These are phyloP conservation scores for Hyperoodon ampullatus DNA, from an alignment of 2,113 vertebrate species.

Conservation along the genomic window DNA sequence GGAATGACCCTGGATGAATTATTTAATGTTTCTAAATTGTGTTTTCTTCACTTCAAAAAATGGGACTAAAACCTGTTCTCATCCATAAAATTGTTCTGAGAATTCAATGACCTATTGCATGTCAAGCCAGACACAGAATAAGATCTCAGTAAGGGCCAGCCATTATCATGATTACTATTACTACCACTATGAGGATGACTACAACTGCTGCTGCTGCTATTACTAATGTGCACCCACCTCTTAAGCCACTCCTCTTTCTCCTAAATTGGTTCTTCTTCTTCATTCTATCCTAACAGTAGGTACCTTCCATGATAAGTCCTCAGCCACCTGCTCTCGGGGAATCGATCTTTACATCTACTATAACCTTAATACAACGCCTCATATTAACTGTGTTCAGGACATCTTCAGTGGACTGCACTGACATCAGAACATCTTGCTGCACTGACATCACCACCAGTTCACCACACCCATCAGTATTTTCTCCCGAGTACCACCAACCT, in stretches of 20 bases:
- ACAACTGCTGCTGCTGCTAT: neutral
- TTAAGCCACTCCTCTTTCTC: neutral
- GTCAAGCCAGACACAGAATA: neutral
- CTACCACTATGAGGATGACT: no score
- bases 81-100: neutral
- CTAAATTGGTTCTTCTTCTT: neutral
- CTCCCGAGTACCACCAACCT: neutral
- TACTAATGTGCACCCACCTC: accelerated
- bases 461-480: neutral
- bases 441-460: neutral
- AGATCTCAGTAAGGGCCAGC: no score
- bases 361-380: neutral
- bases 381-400: neutral
- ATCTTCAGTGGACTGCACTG: neutral
- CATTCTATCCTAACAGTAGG: no score
- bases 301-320: neutral
- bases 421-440: neutral
- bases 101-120: neutral
- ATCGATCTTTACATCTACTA: neutral
- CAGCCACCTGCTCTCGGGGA: neutral
- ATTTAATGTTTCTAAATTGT: neutral
- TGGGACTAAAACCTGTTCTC: neutral
- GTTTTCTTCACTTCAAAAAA: neutral
- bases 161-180: neutral
- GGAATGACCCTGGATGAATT: neutral